A percentile compares a stretch with the other conserved stretches of the same genome.
These are phyloP conservation scores for Hystrix brachyura DNA, from an alignment of 2,113 vertebrate species.

Conservation along the genomic window DNA sequence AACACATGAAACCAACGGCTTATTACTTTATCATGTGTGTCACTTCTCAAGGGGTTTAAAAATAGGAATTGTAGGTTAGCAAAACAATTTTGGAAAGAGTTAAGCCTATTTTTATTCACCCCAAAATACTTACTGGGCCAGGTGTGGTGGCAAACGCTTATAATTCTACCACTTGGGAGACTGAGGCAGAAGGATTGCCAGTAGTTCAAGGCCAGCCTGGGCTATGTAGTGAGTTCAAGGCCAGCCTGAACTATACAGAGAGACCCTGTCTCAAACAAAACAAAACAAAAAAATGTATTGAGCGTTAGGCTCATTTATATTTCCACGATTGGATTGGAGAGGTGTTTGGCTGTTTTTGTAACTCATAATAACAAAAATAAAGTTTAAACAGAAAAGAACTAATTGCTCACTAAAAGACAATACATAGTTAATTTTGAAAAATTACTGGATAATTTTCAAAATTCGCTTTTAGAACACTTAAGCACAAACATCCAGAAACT, in stretches of 20 bases:
- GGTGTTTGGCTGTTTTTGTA: slow-evolving; percentile 7
- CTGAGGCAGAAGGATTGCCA: too few relatives aligned
- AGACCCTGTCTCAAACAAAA: too few relatives aligned
- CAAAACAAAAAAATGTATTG: background rate
- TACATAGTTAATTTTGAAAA: slow-evolving; percentile 43
- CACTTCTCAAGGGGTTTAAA: background rate
- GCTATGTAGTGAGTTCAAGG: too few relatives aligned
- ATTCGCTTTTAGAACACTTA: background rate
- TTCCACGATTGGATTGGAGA: background rate
- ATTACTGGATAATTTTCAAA: slow-evolving; percentile 28
- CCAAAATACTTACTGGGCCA: slow-evolving; percentile 6
- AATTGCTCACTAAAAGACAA: slow-evolving; percentile 43
- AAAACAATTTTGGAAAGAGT: slow-evolving; percentile 23
- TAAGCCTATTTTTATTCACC: slow-evolving; percentile 42
- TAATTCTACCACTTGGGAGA: too few relatives aligned
- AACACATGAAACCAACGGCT: background rate
- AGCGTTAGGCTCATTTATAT: background rate
- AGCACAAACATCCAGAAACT: slow-evolving; percentile 41
- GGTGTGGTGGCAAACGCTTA: too few relatives aligned
- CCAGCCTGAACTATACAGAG: too few relatives aligned
- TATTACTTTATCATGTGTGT: background rate
- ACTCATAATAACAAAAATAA: slow-evolving; percentile 57
- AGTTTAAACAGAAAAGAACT: slow-evolving; percentile 56
- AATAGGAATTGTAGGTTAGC: background rate
- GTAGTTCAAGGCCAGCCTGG: too few relatives aligned